A percentile compares a stretch with the other conserved stretches of the same genome.
These are phyloP conservation scores for Spinus olivaceus DNA, from an alignment of 2,797 vertebrate species.

Conservation along the genomic window DNA sequence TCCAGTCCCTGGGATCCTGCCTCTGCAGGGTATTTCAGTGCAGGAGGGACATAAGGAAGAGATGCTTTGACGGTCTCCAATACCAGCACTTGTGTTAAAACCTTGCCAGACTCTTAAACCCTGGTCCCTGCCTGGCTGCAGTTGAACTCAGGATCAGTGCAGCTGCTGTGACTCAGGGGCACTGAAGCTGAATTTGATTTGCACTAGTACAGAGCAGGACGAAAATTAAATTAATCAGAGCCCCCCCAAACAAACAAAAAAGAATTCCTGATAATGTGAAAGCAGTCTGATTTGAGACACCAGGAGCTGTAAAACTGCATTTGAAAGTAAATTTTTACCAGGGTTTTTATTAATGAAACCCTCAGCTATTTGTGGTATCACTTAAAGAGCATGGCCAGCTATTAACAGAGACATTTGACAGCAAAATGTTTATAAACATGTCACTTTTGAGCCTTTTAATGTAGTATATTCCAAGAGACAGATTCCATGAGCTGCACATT, in stretches of 20 bases:
- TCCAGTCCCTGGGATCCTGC: background rate
- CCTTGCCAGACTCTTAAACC: background rate
- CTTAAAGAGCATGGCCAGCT: background rate
- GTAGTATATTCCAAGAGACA: background rate
- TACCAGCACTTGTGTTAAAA: background rate
- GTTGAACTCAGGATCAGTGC: background rate
- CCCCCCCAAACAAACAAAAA: rapidly evolving
- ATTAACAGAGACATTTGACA: background rate
- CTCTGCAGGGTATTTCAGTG: background rate
- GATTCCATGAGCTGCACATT: background rate
- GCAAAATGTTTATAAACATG: background rate
- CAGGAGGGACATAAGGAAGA: background rate
- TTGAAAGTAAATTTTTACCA: background rate
- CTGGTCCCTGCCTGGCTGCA: background rate
- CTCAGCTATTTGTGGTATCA: background rate
- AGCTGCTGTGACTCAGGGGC: background rate
- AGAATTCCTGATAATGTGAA: background rate
- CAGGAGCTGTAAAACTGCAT: background rate
- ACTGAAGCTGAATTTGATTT: background rate
- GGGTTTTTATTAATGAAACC: background rate
- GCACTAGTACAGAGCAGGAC: background rate
- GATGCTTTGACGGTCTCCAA: background rate
- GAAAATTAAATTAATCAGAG: background rate
- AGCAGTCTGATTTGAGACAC: background rate
- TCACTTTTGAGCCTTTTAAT: background rate